Evolutionary conservation across 2,888 invertebrate species (phyloP), one percentile per base, ranked within the genome.

Genomic region (Chymomyza fuscimana): DNA sequence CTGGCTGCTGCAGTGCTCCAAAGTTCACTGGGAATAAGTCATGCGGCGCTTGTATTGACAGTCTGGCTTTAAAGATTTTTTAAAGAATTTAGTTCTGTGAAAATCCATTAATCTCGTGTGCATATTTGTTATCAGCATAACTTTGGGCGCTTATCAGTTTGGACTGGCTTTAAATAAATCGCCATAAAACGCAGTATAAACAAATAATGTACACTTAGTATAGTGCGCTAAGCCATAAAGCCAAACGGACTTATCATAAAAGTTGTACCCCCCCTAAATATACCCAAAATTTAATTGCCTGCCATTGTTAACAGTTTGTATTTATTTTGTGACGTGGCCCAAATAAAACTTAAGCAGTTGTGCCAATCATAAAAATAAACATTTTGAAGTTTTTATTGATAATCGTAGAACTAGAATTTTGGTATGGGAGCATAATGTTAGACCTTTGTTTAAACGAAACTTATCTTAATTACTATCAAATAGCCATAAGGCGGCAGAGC

Each of bases 41-140:
- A 15, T n/a, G 5, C 29, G 12, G 58, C 46, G n/a, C 15, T 63
- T 22, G 10, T 58, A 50, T 58, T 65, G 16, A 46, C 52, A 6
- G n/a, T 59, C 19, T 63, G 5, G 54, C 29, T 68, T 52, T 72
- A 64, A 58, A 73, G 36, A 52, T 15, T 46, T 36, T n/a, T 15
- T 1, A 50, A 50, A 19, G 56, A 65, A 32, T 1, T 32, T 32
- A 32, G 6, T 46, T 50, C 32, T 52, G 10, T 32, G 32, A 36
- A 46, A 52, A 22, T 16, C 40, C 15, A 56, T 51, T 22, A 22
- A 32, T 54, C 64, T 52, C n/a, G 40, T 46, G 40, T 46, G 40
- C 40, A 46, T 12, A 46, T 12, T 46, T 46, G 4, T 46, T 12
- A 46, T 46, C 12, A 46, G 10, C 40, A 46, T 32, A 7, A 32